These are phyloP conservation scores for Corythaixoides concolor DNA, from an alignment of 2,113 vertebrate genomes.

Conservation along the genomic window DNA sequence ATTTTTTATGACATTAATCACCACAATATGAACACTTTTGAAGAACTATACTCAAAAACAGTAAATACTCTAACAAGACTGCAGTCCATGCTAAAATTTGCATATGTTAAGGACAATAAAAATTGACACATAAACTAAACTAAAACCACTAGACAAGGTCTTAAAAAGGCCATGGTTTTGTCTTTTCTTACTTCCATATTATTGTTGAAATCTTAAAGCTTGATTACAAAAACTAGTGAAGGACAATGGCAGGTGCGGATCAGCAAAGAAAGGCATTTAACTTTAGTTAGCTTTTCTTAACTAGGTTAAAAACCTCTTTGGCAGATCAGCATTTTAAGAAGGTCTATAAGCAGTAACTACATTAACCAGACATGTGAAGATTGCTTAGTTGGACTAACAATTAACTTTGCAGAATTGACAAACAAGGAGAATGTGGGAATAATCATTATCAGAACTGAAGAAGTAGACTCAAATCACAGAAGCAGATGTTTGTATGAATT, in stretches of 20 bases:
- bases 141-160: neutral
- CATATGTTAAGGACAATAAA: neutral
- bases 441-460: neutral
- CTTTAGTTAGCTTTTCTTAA: neutral
- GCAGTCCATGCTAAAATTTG: neutral
- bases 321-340: neutral
- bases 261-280: neutral
- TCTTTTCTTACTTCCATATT: neutral
- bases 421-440: neutral
- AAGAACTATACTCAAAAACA: neutral
- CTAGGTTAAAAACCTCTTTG: neutral
- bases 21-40: neutral
- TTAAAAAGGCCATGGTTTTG: neutral
- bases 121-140: neutral
- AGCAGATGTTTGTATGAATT: neutral
- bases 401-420: neutral
- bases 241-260: neutral
- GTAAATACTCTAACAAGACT: neutral
- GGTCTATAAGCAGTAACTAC: neutral
- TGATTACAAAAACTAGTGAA: neutral
- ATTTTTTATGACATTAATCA: neutral
- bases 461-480: neutral
- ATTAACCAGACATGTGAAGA: neutral
- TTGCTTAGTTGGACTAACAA: neutral
- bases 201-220: neutral